Evolutionary conservation across 2,113 vertebrate genomes (phyloP).

Genomic region (Glaucomys volans): DNA sequence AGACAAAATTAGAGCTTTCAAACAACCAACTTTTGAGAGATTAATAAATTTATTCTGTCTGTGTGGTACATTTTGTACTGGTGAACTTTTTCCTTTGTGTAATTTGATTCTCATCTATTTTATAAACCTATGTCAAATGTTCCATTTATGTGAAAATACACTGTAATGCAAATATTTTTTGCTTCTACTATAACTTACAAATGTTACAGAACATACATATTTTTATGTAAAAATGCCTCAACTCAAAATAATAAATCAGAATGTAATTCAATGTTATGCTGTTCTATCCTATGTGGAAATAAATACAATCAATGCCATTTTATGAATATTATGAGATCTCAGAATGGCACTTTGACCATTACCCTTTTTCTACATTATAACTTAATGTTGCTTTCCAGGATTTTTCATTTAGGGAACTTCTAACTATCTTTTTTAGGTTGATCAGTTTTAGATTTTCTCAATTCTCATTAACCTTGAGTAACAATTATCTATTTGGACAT

Average conservation of each 20-base stretch:
- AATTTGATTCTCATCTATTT: background rate
- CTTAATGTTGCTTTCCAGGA: background rate
- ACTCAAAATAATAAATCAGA: conserved; percentile 27
- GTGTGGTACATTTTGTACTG: background rate
- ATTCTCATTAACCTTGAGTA: background rate
- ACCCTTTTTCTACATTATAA: background rate
- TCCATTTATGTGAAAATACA: background rate
- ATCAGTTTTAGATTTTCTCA: background rate
- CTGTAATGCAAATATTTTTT: background rate
- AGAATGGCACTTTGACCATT: background rate
- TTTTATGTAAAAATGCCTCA: background rate
- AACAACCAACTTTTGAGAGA: background rate
- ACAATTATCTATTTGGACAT: background rate
- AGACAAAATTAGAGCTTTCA: background rate
- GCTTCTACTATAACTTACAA: background rate
- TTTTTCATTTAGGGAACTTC: background rate
- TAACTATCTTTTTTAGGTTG: background rate
- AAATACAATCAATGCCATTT: background rate
- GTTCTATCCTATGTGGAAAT: background rate
- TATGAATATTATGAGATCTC: background rate
- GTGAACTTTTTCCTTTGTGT: background rate
- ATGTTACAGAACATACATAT: background rate
- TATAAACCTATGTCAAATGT: background rate
- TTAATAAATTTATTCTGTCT: background rate
- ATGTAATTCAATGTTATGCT: background rate